phyloP scores from a whole-genome alignment of 2,797 vertebrate species.

The Syncerus caffer region DNA sequence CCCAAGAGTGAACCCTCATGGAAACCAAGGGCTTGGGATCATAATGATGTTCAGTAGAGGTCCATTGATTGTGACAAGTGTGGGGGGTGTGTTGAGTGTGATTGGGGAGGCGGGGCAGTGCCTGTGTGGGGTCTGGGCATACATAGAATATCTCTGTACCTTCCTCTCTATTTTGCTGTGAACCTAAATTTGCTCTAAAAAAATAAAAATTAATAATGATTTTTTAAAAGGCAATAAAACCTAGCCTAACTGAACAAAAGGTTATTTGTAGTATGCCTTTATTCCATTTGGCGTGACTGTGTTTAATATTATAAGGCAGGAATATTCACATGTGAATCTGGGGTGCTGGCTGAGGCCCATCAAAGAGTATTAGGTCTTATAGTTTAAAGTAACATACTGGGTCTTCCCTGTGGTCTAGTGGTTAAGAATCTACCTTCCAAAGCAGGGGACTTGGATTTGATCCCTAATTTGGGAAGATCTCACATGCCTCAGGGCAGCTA shows the following conservation, averaged over 20 bases:
- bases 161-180: background rate
- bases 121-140: accelerated
- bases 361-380: background rate
- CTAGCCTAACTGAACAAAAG: background rate
- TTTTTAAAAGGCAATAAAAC: background rate
- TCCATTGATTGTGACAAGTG: background rate
- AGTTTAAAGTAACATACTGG: background rate
- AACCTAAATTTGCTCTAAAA: background rate
- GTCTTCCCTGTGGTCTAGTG: background rate
- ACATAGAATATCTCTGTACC: background rate
- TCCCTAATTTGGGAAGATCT: background rate
- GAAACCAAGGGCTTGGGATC: background rate
- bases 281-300: background rate
- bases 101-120: background rate
- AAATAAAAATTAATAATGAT: background rate
- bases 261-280: background rate
- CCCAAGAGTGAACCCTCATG: background rate
- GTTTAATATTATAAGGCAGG: background rate
- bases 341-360: background rate
- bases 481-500: background rate
- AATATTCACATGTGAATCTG: background rate
- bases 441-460: background rate
- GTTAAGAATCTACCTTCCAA: background rate
- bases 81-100: background rate
- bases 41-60: background rate